Evolutionary conservation across 1,140 invertebrate species (phyloP).

Genomic region (Reticulitermes speratus): DNA sequence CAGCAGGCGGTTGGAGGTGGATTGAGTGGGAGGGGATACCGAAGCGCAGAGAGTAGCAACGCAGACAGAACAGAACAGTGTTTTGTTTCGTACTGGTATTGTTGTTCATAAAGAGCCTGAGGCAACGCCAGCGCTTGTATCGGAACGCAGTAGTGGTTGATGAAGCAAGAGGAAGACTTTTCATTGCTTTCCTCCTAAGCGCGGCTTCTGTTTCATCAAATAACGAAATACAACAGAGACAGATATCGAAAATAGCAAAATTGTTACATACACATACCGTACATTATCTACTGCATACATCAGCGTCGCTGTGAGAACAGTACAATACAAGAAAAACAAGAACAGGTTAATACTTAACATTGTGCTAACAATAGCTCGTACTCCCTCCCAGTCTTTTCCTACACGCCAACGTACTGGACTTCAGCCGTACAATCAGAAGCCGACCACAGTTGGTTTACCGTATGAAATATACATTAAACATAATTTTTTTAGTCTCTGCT

Average conservation of each 20-base stretch:
- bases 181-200: not conserved
- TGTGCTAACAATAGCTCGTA: not conserved
- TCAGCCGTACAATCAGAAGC: not conserved
- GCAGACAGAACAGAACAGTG: constrained; percentile 24
- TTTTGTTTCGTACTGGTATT: constrained; percentile 26
- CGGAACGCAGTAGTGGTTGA: not conserved
- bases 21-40: not conserved
- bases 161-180: constrained; percentile 13
- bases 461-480: constrained; percentile 11
- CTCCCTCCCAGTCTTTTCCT: not conserved
- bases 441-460: not conserved
- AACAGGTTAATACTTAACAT: constrained; percentile 11
- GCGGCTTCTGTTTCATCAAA: constrained; percentile 25
- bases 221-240: constrained; percentile 16
- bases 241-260: constrained; percentile 20
- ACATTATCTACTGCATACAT: constrained; percentile 1
- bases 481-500: not conserved
- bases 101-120: not conserved
- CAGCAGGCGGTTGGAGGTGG: not conserved
- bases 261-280: not conserved
- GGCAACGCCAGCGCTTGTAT: not conserved
- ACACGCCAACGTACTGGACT: not conserved
- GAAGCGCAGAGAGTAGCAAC: constrained; percentile 13
- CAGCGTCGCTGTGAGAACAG: not conserved
- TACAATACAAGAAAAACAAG: constrained; percentile 17